These are phyloP conservation scores for Pinctada fucata DNA, from an alignment of 2,888 invertebrate species.

Conservation along the genomic window DNA sequence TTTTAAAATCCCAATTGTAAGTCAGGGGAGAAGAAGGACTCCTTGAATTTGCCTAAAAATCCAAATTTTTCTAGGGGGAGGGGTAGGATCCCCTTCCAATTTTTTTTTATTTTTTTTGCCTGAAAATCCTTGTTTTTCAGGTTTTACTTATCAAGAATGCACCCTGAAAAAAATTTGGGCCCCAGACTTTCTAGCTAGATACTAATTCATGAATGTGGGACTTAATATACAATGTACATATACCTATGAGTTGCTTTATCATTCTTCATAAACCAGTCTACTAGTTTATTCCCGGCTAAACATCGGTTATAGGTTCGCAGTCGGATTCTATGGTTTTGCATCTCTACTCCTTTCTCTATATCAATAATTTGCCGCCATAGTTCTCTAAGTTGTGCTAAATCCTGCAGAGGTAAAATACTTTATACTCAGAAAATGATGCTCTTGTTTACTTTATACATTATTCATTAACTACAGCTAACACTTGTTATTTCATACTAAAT, in stretches of 20 bases:
- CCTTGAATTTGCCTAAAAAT: too few species aligned
- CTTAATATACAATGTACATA: not conserved
- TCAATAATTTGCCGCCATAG: conserved; percentile 82
- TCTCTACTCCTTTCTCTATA: conserved; percentile 80
- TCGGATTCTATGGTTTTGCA: conserved; percentile 84
- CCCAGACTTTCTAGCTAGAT: too few species aligned
- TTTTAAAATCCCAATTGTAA: too few species aligned
- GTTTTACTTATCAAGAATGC: too few species aligned
- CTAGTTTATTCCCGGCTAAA: conserved; percentile 87
- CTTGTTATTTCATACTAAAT: too few species aligned
- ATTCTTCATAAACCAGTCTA: conserved; percentile 90
- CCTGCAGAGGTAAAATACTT: conserved; percentile 53
- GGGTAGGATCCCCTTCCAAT: too few species aligned
- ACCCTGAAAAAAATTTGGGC: too few species aligned
- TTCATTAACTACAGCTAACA: not conserved
- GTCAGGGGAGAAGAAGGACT: too few species aligned
- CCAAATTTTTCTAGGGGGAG: too few species aligned
- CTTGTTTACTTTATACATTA: not conserved
- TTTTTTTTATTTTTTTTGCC: too few species aligned
- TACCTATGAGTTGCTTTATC: conserved; percentile 86
- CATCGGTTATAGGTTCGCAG: conserved; percentile 86
- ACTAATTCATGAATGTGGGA: too few species aligned
- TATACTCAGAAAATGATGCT: not conserved
- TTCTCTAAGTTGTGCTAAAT: conserved; percentile 80
- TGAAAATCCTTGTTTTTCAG: too few species aligned